Percentiles rank a stretch among this genome's conserved stretches.
These are phyloP conservation scores for Entomyzon cyanotis DNA, from an alignment of 2,113 vertebrate genomes.

Conservation along the genomic window DNA sequence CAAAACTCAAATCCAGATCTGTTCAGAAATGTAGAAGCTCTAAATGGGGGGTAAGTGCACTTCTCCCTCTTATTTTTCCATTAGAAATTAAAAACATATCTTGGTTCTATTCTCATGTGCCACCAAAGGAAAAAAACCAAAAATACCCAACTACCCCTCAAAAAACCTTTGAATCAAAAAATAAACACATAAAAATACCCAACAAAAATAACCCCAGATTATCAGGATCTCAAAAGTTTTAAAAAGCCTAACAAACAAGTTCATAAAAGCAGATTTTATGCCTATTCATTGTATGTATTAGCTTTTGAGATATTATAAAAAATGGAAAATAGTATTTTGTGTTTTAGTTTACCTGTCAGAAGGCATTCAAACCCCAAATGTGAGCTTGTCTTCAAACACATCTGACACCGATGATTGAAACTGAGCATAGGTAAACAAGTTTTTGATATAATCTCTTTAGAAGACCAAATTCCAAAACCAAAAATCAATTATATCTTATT, in stretches of 20 bases:
- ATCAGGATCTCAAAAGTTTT: background rate
- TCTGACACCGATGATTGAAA: background rate
- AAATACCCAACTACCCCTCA: rapidly evolving
- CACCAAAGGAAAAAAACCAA: background rate
- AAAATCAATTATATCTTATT: background rate
- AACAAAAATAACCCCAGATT: background rate
- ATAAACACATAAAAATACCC: background rate
- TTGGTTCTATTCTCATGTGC: background rate
- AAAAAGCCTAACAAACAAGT: rapidly evolving
- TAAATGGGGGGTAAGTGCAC: rapidly evolving
- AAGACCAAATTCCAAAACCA: background rate
- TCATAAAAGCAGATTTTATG: background rate
- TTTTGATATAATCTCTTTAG: background rate
- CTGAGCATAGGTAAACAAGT: background rate
- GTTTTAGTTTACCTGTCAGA: background rate
- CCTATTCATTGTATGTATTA: background rate
- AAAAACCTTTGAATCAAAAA: background rate
- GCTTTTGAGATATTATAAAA: background rate
- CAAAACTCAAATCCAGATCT: background rate
- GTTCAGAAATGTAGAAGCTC: background rate
- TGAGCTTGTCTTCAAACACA: background rate
- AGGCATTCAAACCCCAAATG: background rate
- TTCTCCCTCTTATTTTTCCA: background rate
- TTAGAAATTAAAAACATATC: background rate
- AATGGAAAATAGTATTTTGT: background rate